Evolutionary conservation across 2,888 invertebrate genomes (phyloP), one percentile per base, ranked within the genome.

Genomic region (Mythimna albipuncta): DNA sequence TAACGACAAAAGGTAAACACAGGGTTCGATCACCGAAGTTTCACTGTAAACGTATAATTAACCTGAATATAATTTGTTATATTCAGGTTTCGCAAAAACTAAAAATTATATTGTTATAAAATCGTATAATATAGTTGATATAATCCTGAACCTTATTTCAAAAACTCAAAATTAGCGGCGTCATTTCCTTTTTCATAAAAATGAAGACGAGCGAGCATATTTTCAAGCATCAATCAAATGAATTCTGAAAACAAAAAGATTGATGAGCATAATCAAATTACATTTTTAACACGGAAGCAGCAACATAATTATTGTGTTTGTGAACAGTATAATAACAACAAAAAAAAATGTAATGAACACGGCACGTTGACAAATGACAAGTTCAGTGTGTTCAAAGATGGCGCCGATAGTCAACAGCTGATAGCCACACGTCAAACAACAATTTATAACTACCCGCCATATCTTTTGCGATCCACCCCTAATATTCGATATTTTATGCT

Each of bases 351-450:
- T 66, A 70, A 61, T 50, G 2, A 54, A 64, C 32, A 50, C 69
- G 70, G 64, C 61, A 65, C 26, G 54, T 66, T 77, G 77, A 83
- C 61, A 80, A 83, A 83, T 75, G 68, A 82, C 74, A 64, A 57
- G 64, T 75, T 64, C 65, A 72, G 44, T 68, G 70, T 82, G 47
- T 80, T 52, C 41, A 41, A 69, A 80, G 79, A 80, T 80, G 59
- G 76, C 55, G 50, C 69, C 69, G 75, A 79, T 78, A 79, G 13
- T 47, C 52, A 69, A 75, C 75, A n/a, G 67, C 65, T 58, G 82
- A 78, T 83, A 83, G 69, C 64, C 58, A 55, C 83, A 79, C 82
- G 80, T 71, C 74, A 83, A 69, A 26, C 59, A 64, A 66, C 74
- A 77, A 82, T 82, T 82, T 82, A 82, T 82, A 70, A 75, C 66